These are phyloP conservation scores for Ridgeia piscesae DNA, from an alignment of 1,140 invertebrate genomes.

Conservation along the genomic window DNA sequence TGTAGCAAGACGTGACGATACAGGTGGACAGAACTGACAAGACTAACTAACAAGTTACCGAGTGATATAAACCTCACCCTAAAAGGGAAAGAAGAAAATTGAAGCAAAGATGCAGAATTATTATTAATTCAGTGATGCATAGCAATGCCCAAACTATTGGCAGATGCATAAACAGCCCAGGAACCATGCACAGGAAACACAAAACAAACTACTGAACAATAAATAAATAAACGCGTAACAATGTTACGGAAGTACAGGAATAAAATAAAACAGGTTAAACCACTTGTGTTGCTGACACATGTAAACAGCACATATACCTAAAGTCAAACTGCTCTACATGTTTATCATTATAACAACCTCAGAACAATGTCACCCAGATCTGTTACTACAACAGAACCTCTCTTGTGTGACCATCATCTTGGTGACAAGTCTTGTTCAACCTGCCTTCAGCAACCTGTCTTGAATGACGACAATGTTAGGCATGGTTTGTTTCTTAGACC, in stretches of 20 bases:
- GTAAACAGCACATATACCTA: neutral
- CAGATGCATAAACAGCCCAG: neutral
- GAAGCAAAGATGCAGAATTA: no score
- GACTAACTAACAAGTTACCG: no score
- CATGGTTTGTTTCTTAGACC: no score
- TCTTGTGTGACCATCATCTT: no score
- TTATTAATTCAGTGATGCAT: neutral
- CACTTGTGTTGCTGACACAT: neutral
- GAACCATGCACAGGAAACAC: neutral
- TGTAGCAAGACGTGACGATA: no score
- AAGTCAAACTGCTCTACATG: neutral
- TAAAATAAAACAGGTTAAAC: neutral
- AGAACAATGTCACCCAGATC: neutral
- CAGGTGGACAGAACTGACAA: no score
- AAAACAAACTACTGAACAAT: neutral
- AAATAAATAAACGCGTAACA: neutral
- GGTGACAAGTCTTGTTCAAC: no score
- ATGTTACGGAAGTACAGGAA: neutral
- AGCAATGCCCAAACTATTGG: neutral
- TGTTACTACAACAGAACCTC: no score
- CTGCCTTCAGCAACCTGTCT: no score
- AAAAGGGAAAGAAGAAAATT: no score
- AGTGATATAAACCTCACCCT: no score
- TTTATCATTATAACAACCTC: neutral
- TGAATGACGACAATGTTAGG: no score